These are phyloP conservation scores for Lymantria monacha DNA, from an alignment of 2,888 invertebrate species.

Conservation along the genomic window DNA sequence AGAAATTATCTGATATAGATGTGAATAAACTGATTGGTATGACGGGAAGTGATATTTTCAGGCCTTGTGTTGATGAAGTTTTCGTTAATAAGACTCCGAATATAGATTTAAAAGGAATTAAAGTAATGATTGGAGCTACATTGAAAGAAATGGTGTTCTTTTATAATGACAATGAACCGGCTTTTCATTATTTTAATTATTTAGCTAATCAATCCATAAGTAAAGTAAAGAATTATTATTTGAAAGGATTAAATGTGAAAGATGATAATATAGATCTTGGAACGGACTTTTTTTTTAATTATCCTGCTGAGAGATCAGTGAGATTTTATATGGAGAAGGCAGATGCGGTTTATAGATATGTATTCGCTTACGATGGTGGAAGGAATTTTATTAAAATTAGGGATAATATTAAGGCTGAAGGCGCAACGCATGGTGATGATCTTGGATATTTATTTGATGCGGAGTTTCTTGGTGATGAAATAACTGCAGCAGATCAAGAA, in stretches of 20 bases:
- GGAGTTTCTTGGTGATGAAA: conserved; percentile 1
- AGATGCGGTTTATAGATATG: conserved; percentile 37
- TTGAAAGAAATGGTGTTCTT: not conserved
- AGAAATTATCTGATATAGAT: not conserved
- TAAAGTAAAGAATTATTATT: not conserved
- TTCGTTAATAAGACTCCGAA: not conserved
- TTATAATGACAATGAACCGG: not conserved
- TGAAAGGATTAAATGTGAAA: not conserved
- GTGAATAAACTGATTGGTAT: not conserved
- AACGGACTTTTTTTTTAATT: conserved; percentile 9
- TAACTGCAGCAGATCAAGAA: conserved; percentile 6
- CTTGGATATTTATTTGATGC: conserved; percentile 44
- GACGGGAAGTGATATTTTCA: not conserved
- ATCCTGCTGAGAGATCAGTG: conserved; percentile 36
- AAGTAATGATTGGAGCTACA: not conserved
- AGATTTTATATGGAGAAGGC: conserved; percentile 26
- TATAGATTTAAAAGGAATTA: not conserved
- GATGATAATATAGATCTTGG: conserved; percentile 20
- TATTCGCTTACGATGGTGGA: conserved; percentile 43
- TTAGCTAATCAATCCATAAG: not conserved
- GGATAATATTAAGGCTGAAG: conserved; percentile 24
- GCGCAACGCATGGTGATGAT: conserved; percentile 44
- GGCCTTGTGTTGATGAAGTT: not conserved
- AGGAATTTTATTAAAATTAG: conserved; percentile 34
- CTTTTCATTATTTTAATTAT: not conserved